A percentile compares a stretch with the other conserved stretches of the same genome.
phyloP scores from a whole-genome alignment of 1,140 invertebrate genomes.

The Pentalonia nigronervosa region DNA sequence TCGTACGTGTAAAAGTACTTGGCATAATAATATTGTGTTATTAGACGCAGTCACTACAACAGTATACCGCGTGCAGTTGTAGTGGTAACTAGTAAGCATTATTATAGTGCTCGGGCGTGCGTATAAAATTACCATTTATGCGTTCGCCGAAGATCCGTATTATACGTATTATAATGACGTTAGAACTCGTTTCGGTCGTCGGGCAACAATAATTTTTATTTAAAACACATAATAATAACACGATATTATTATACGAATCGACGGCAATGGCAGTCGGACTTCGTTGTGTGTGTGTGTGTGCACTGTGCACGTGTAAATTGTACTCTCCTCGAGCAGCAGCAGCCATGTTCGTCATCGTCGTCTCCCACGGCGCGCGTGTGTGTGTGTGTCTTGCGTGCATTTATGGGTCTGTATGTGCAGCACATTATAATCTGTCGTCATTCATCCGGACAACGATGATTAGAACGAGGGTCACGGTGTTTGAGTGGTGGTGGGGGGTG shows the following conservation, averaged over 20 bases:
- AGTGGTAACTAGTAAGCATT: background rate
- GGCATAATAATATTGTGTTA: background rate
- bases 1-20: no score
- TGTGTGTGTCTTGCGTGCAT: background rate
- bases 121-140: constrained; percentile 14
- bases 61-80: background rate
- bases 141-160: background rate
- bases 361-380: background rate
- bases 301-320: no score
- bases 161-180: background rate
- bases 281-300: background rate
- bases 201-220: constrained; percentile 10
- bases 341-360: constrained; percentile 19
- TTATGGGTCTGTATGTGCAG: background rate
- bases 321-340: constrained; percentile 23
- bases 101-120: constrained; percentile 11
- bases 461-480: background rate
- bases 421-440: constrained; percentile 25
- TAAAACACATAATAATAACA: background rate
- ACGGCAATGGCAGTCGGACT: background rate
- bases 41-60: background rate
- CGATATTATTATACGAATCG: constrained; percentile 22
- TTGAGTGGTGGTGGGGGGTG: background rate
- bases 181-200: background rate
- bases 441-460: constrained; percentile 34